A percentile compares a stretch with the other conserved stretches of the same genome.
phyloP scores from a whole-genome alignment of 2,888 invertebrate species.

The Crocallis elinguaria region DNA sequence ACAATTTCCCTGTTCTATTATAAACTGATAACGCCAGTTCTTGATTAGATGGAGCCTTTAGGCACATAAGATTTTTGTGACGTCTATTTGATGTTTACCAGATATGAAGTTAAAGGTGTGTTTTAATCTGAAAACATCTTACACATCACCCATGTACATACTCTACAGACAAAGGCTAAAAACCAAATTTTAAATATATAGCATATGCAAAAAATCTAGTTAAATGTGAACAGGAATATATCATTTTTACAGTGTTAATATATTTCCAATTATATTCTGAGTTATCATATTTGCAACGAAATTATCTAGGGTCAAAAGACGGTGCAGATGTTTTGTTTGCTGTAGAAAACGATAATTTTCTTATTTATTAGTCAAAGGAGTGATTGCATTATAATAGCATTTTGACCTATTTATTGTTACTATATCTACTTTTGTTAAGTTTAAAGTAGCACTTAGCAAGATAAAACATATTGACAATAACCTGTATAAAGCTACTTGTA shows the following conservation, averaged over 20 bases:
- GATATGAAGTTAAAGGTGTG: conserved; percentile 17
- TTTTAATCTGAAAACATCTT: conserved; percentile 18
- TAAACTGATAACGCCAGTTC: conserved; percentile 28
- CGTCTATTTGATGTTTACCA: conserved; percentile 21
- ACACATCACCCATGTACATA: conserved; percentile 10
- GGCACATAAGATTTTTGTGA: conserved; percentile 28
- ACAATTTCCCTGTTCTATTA: conserved; percentile 38
- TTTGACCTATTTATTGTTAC: conserved; percentile 28
- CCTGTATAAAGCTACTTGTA: conserved; percentile 16
- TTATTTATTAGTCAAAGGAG: conserved; percentile 49
- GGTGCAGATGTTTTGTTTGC: conserved; percentile 47
- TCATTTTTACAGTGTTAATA: not conserved
- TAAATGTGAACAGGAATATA: too few species aligned
- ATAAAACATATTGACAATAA: conserved; percentile 14
- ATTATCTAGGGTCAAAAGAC: conserved; percentile 36
- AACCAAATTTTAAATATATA: not conserved
- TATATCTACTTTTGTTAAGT: conserved; percentile 11
- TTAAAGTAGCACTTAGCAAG: conserved; percentile 8
- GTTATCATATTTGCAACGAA: conserved; percentile 11
- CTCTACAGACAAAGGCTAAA: not conserved
- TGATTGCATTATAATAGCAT: conserved; percentile 36
- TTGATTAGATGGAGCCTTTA: conserved; percentile 31
- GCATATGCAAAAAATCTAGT: not conserved
- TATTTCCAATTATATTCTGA: not conserved
- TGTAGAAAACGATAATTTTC: conserved; percentile 49